Conservation (phyloP, 2,113 vertebrate species). For the Mus musculus region DNA sequence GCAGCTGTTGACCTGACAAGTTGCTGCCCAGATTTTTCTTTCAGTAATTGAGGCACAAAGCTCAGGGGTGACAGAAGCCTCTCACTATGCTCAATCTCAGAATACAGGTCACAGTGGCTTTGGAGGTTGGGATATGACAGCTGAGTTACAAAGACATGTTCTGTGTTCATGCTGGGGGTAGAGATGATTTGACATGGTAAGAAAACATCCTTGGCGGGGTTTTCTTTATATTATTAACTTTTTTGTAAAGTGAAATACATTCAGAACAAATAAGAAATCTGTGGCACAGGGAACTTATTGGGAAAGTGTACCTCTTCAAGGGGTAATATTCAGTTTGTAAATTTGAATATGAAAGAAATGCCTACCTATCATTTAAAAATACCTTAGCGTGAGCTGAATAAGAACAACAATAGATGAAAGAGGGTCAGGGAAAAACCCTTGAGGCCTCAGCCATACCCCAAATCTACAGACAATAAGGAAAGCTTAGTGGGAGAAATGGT, state of each 20-base stretch:
- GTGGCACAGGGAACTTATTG: not conserved
- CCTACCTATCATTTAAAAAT: not conserved
- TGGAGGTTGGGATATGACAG: not conserved
- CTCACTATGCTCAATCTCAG: no score
- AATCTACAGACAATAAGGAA: not conserved
- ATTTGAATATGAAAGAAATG: not conserved
- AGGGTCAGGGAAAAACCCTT: not conserved
- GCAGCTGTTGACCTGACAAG: not conserved
- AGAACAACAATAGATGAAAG: not conserved
- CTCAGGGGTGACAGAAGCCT: not conserved
- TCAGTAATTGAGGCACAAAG: not conserved
- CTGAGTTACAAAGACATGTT: not conserved
- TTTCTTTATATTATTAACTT: not conserved
- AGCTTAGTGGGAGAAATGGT: not conserved
- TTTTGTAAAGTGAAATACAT: not conserved
- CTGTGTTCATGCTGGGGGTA: not conserved
- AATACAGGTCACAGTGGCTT: not conserved
- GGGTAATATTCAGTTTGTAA: not conserved
- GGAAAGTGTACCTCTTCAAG: not conserved
- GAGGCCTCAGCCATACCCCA: not conserved
- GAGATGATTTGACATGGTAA: not conserved
- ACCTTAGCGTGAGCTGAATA: not conserved
- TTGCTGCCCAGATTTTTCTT: not conserved
- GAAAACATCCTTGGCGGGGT: not conserved
- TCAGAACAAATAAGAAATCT: conserved; percentile 14